These are phyloP conservation scores for Catocala sponsa DNA, from an alignment of 2,888 invertebrate species.

Conservation along the genomic window DNA sequence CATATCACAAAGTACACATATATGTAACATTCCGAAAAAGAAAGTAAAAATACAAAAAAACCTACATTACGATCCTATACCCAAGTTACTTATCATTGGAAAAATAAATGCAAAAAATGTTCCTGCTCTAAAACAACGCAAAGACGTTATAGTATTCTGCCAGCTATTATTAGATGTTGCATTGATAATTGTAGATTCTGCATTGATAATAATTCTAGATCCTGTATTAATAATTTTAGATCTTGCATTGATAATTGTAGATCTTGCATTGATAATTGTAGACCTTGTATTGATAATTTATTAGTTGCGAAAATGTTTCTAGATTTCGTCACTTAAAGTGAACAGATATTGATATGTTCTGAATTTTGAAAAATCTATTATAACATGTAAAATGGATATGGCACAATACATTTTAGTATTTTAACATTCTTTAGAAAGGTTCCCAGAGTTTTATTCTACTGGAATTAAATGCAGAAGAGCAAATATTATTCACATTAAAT, in stretches of 20 bases:
- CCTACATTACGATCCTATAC: constrained; percentile 69
- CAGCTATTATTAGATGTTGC: constrained; percentile 27
- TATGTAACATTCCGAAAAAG: constrained; percentile 60
- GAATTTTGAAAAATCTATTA: constrained; percentile 28
- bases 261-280: constrained; percentile 22
- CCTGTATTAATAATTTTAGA: constrained; percentile 35
- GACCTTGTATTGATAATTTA: constrained; percentile 39
- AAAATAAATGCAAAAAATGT: constrained; percentile 80
- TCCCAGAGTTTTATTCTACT: constrained; percentile 59
- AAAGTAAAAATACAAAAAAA: constrained; percentile 71
- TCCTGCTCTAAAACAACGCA: constrained; percentile 47
- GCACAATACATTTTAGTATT: constrained; percentile 51
- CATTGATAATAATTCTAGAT: constrained; percentile 20
- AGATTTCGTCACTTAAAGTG: constrained; percentile 44
- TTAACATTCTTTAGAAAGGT: constrained; percentile 51
- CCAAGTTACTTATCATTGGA: constrained; percentile 68
- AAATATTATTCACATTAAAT: constrained; percentile 69
- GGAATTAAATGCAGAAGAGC: constrained; percentile 76
- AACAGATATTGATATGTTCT: constrained; percentile 47
- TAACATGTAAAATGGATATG: constrained; percentile 53
- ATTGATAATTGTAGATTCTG: constrained; percentile 54
- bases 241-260: constrained; percentile 56
- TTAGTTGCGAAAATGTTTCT: constrained; percentile 11
- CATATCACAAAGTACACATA: constrained; percentile 84
- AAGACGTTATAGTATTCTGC: background rate